Conservation (phyloP, 2,888 invertebrate genomes). For the Choristoneura rosaceana region DNA sequence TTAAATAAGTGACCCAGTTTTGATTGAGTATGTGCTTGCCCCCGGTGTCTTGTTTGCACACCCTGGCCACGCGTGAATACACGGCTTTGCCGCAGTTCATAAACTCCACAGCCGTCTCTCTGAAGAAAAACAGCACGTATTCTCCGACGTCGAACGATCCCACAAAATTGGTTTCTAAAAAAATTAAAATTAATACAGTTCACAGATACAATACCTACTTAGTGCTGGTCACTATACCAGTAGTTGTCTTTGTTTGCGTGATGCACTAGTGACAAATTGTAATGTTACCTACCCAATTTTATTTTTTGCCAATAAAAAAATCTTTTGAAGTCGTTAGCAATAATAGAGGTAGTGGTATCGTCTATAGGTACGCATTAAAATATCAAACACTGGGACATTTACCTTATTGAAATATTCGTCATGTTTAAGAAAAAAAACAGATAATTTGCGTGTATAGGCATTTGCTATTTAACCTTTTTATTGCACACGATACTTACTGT, state of each 20-base stretch:
- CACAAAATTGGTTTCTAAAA: constrained; percentile 89
- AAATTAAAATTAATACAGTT: constrained; percentile 39
- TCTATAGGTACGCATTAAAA: no score
- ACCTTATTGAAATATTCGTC: not conserved
- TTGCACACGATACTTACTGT: constrained; percentile 82
- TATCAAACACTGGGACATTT: no score
- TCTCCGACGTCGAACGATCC: constrained; percentile 89
- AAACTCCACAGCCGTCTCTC: constrained; percentile 89
- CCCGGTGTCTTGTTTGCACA: constrained; percentile 89
- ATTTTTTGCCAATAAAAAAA: no score
- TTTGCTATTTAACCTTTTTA: not conserved
- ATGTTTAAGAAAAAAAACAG: not conserved
- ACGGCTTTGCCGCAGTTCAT: constrained; percentile 89
- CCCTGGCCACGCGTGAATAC: constrained; percentile 90
- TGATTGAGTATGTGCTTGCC: constrained; percentile 88
- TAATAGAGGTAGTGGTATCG: no score
- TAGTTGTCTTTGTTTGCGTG: no score
- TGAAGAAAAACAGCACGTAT: constrained; percentile 90
- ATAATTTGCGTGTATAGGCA: no score
- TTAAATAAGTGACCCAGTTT: constrained; percentile 89
- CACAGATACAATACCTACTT: no score
- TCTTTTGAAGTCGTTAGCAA: no score
- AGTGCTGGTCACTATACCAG: no score
- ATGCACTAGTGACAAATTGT: no score
- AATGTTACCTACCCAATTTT: no score